A percentile compares a stretch with the other conserved stretches of the same genome.
These are phyloP conservation scores for Melieria picta DNA, from an alignment of 2,888 invertebrate genomes.

Conservation along the genomic window DNA sequence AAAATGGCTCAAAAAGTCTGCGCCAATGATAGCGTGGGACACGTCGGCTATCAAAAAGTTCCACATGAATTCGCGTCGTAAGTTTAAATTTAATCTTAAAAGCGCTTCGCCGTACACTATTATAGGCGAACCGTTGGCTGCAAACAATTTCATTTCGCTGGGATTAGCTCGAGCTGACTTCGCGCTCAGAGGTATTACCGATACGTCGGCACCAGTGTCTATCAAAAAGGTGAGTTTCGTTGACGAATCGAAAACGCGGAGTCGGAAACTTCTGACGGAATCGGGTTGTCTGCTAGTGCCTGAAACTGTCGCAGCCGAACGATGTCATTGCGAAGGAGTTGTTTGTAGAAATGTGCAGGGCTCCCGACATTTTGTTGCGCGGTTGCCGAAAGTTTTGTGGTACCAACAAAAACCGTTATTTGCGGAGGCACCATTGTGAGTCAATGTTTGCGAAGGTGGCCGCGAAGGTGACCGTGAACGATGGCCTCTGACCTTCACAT, in stretches of 20 bases:
- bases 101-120: constrained; percentile 32
- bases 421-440: not conserved
- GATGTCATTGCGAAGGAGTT: not conserved
- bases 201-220: constrained; percentile 35
- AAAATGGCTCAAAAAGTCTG: constrained; percentile 24
- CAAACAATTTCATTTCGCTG: constrained; percentile 43
- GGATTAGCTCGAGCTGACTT: not conserved
- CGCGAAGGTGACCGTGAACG: constrained; percentile 11
- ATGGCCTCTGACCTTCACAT: constrained; percentile 4
- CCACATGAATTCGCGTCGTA: constrained; percentile 22
- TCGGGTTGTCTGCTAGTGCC: constrained; percentile 2
- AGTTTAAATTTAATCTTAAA: constrained; percentile 29
- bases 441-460: constrained; percentile 5
- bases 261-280: not conserved
- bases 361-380: constrained; percentile 8
- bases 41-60: constrained; percentile 31
- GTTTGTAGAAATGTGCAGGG: not conserved
- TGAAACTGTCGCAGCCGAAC: constrained; percentile 10
- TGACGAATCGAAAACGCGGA: constrained; percentile 1
- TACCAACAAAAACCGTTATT: constrained; percentile 34
- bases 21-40: constrained; percentile 31
- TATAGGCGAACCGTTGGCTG: constrained; percentile 32
- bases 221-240: constrained; percentile 33
- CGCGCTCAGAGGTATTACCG: too few relatives aligned
- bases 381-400: constrained; percentile 19